Percentiles rank a stretch among this genome's conserved stretches.
Conservation (phyloP, 2,113 vertebrate species). For the Corythornis madagascariensis region DNA sequence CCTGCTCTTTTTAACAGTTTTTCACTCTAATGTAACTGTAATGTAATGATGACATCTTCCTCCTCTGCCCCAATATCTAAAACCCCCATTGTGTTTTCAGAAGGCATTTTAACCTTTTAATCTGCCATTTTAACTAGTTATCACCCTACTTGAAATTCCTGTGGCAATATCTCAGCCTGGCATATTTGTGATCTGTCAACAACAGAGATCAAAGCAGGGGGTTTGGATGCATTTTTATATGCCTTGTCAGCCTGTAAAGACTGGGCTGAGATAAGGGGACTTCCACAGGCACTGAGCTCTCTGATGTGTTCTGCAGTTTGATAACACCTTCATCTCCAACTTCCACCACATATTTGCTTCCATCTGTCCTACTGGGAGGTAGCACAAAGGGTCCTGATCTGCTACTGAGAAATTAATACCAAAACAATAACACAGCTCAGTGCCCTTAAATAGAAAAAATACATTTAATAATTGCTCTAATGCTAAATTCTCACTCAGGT, state of each 20-base stretch:
- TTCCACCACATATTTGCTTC: constrained; percentile 39
- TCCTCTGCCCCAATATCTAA: neutral
- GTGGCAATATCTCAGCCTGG: constrained; percentile 40
- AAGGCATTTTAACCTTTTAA: neutral
- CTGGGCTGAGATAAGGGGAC: constrained; percentile 52
- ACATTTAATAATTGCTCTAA: neutral
- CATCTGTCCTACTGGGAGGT: neutral
- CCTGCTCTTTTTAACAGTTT: neutral
- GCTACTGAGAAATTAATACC: neutral
- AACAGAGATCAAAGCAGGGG: constrained; percentile 27
- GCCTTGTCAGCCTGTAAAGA: constrained; percentile 52
- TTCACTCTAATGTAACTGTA: neutral
- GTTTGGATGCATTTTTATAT: constrained; percentile 15
- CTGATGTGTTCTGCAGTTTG: constrained; percentile 49
- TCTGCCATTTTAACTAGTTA: constrained; percentile 40
- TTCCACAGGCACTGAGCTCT: constrained; percentile 46
- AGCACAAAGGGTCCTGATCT: neutral
- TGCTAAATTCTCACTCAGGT: neutral
- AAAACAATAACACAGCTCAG: neutral
- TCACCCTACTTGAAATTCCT: constrained; percentile 1
- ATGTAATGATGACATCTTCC: neutral
- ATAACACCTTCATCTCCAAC: constrained; percentile 57
- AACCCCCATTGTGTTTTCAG: neutral
- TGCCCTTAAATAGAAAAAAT: neutral
- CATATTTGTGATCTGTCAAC: constrained; percentile 57